Percentiles rank a stretch among this genome's conserved stretches.
Evolutionary conservation across 2,797 vertebrate genomes (phyloP).

Genomic region (Molossus alvarezi): DNA sequence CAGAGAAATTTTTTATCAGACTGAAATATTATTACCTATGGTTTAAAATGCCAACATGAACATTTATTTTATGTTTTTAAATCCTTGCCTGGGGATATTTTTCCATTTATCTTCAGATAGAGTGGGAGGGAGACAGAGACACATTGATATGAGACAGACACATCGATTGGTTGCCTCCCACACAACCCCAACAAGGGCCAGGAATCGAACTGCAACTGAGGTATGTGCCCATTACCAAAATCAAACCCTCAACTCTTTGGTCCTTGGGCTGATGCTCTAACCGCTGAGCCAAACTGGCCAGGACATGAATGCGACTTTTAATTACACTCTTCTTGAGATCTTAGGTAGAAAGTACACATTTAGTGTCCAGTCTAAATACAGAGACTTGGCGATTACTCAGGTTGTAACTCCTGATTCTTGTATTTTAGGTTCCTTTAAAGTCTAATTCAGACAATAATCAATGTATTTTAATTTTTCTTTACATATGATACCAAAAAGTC

Average conservation of each 20-base stretch:
- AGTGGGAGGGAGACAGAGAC: neutral
- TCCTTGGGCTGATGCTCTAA: neutral
- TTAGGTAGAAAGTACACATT: neutral
- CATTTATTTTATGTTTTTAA: too few species aligned
- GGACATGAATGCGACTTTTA: neutral
- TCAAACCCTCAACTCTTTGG: too few species aligned
- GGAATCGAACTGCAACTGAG: too few species aligned
- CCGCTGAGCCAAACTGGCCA: neutral
- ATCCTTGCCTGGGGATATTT: too few species aligned
- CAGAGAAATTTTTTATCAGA: neutral
- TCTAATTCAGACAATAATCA: neutral
- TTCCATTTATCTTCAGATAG: too few species aligned
- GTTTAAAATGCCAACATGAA: neutral
- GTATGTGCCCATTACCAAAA: too few species aligned
- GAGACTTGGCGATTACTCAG: neutral
- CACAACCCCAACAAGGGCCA: too few species aligned
- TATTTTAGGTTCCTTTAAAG: neutral
- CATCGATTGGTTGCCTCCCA: too few species aligned
- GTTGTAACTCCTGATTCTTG: neutral
- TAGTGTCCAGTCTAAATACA: neutral
- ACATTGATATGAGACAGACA: too few species aligned
- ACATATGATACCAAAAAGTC: neutral
- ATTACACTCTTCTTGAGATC: neutral
- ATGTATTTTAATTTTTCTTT: neutral
- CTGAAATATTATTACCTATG: neutral